These are phyloP conservation scores for Athalia cordata DNA, from an alignment of 2,888 invertebrate species.

Conservation along the genomic window DNA sequence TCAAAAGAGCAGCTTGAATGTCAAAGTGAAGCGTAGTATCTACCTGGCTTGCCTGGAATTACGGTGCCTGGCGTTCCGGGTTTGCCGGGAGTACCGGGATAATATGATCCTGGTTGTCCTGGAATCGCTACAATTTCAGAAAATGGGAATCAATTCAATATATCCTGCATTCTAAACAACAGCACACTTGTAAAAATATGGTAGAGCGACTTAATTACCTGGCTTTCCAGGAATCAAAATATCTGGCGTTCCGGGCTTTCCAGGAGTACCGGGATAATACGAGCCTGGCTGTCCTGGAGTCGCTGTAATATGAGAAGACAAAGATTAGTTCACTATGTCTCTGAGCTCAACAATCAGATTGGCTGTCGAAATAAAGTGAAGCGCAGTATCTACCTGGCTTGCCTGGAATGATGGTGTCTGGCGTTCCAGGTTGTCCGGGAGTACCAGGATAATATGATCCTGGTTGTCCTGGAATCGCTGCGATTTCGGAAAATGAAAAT, in stretches of 20 bases:
- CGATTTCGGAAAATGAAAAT: too few relatives aligned
- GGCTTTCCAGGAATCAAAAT: conserved; percentile 50
- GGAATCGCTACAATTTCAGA: conserved; percentile 64
- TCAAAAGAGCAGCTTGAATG: neutral
- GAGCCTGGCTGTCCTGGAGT: conserved; percentile 67
- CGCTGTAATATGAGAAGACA: conserved; percentile 56
- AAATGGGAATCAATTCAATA: too few relatives aligned
- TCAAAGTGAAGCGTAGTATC: neutral
- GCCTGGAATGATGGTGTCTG: conserved; percentile 54
- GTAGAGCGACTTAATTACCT: conserved; percentile 55
- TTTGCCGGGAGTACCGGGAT: conserved; percentile 49
- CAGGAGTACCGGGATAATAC: conserved; percentile 52
- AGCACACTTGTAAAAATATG: conserved; percentile 43
- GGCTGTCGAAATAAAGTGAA: too few relatives aligned
- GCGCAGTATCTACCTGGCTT: conserved; percentile 53
- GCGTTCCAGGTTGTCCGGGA: conserved; percentile 50
- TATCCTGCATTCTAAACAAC: too few relatives aligned
- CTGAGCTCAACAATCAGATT: too few relatives aligned
- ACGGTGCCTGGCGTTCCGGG: conserved; percentile 57
- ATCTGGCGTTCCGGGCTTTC: conserved; percentile 61
- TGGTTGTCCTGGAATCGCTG: conserved; percentile 48
- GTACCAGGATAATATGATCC: conserved; percentile 35
- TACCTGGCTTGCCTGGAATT: conserved; percentile 51
- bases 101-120: conserved; percentile 33
- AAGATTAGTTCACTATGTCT: too few relatives aligned